Evolutionary conservation across 2,888 invertebrate species (phyloP), one percentile per base, ranked within the genome.

Genomic region (Drosophila longiperda): DNA sequence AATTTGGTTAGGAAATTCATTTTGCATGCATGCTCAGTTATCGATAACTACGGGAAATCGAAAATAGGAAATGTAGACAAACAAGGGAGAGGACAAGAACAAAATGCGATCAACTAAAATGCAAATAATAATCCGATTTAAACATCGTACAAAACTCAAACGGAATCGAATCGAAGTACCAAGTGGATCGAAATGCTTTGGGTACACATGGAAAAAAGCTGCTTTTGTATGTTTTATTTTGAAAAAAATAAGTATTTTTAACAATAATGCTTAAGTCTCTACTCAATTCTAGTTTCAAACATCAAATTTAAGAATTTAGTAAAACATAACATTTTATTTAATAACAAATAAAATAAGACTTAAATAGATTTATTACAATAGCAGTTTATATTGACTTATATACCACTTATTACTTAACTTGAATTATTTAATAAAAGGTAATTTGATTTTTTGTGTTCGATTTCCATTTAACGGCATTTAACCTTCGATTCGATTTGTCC

Each of bases 21-120:
- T 20, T 26, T 52, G 57, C 78, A 78, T 78, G 78, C 78, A n/a
- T 61, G 64, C 58, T 38, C 54, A 57, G 38, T 52, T 64, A 52
- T 53, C 45, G 71, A 40, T 63, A 72, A 61, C 75, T 78, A 78
- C 72, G 17, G 12, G 20, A 63, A 75, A 54, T 64, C 49, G 61
- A 58, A 67, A 49, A 61, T n/a, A n/a, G 40, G 23, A 38, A 55
- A 55, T 26, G 26, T 29, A 29, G 26, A 55, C 45, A 42, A 61
- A 69, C 50, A 60, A 68, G 45, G 49, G 36, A 34, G 57, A 63
- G 54, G 54, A 78, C 60, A 72, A 68, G 66, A 78, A 80, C 61
- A 79, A 81, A 67, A 69, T 83, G 87, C 73, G 66, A 53, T 59
- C 20, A 84, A 83, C 74, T 55, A 42, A 75, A 69, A 57, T 29